Evolutionary conservation across 2,888 invertebrate genomes (phyloP).

Genomic region (Adineta ricciae): DNA sequence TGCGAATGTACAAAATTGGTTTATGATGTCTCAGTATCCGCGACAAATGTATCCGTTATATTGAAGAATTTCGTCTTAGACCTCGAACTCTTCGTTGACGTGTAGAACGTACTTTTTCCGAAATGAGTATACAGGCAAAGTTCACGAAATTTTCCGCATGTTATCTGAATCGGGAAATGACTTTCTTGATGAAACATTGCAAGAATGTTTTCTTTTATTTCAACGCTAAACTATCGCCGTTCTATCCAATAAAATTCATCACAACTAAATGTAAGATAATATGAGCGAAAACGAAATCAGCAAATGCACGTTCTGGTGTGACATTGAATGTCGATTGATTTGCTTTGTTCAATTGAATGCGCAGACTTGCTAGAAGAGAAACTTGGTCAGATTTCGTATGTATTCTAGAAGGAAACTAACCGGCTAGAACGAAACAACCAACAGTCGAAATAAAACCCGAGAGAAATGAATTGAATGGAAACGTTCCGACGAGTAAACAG

Average conservation of each 20-base stretch:
- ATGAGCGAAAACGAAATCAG: conserved; percentile 96
- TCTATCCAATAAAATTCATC: conserved; percentile 90
- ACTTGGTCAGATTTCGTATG: too few species aligned
- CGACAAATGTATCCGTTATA: not conserved
- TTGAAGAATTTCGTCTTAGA: not conserved
- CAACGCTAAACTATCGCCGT: too few species aligned
- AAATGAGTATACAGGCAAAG: too few species aligned
- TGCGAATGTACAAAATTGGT: not conserved
- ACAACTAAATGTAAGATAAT: conserved; percentile 89
- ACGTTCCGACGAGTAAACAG: conserved; percentile 92
- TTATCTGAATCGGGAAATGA: too few species aligned
- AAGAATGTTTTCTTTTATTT: not conserved
- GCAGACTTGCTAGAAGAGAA: conserved; percentile 70
- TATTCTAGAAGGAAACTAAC: too few species aligned
- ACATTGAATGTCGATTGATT: conserved; percentile 87
- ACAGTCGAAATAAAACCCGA: conserved; percentile 96
- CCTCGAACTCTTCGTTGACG: too few species aligned
- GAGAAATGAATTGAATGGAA: conserved; percentile 97
- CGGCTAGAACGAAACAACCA: conserved; percentile 86
- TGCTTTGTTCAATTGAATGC: conserved; percentile 91
- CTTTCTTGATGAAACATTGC: too few species aligned
- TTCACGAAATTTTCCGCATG: not conserved
- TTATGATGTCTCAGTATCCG: not conserved
- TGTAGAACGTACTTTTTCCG: too few species aligned
- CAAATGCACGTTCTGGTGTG: conserved; percentile 91